Evolutionary conservation across 2,888 invertebrate genomes (phyloP).

Genomic region (Conchocele bisecta): DNA sequence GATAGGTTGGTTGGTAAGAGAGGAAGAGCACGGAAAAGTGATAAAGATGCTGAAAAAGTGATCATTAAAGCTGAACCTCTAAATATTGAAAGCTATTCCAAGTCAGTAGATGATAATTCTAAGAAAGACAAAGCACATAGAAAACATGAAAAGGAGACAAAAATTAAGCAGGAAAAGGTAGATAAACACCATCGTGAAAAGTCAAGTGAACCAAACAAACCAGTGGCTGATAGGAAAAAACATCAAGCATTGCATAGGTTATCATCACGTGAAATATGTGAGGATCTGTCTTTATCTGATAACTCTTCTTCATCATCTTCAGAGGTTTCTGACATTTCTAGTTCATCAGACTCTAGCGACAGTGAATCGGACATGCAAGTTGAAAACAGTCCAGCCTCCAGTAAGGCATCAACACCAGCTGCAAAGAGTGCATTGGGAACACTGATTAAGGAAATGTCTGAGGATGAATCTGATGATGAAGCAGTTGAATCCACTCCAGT

Average conservation of each 20-base stretch:
- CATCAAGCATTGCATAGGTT: conserved; percentile 34
- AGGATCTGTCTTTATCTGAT: conserved; percentile 42
- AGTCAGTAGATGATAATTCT: conserved; percentile 17
- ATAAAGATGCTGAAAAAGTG: conserved; percentile 11
- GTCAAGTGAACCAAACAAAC: not conserved
- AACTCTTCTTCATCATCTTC: conserved; percentile 20
- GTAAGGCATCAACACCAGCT: conserved; percentile 44
- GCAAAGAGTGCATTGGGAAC: conserved; percentile 47
- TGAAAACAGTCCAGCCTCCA: conserved; percentile 36
- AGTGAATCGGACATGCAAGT: conserved; percentile 19
- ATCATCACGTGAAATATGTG: conserved; percentile 42
- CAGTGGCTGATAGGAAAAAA: not conserved
- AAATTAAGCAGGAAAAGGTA: conserved; percentile 13
- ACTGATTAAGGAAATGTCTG: conserved; percentile 48
- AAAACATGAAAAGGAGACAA: conserved; percentile 13
- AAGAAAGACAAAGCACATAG: conserved; percentile 15
- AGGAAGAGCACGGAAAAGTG: conserved; percentile 22
- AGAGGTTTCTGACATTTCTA: not conserved
- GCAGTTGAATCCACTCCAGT: conserved; percentile 41
- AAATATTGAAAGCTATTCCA: conserved; percentile 24
- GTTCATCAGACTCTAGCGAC: not conserved
- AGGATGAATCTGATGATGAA: conserved; percentile 54
- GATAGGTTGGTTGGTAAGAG: too few relatives aligned
- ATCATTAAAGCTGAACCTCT: conserved; percentile 9
- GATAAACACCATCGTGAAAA: not conserved